Evolutionary conservation across 1,140 invertebrate genomes (phyloP).

Genomic region (Maconellicoccus hirsutus): DNA sequence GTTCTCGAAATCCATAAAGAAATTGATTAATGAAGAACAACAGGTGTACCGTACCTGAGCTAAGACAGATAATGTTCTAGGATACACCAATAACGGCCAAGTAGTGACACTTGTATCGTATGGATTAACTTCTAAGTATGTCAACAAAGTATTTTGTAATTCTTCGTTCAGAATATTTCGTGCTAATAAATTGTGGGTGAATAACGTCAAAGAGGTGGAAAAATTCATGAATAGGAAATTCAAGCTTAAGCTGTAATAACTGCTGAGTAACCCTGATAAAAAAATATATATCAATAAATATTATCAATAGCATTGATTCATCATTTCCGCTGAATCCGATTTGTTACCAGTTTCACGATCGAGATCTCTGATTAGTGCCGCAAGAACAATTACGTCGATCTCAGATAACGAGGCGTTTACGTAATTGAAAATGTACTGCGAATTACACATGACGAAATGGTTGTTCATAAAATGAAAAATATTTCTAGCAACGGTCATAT

Average conservation of each 20-base stretch:
- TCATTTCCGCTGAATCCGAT: background rate
- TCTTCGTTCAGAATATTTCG: conserved; percentile 51
- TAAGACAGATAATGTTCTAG: conserved; percentile 68
- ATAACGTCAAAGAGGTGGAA: conserved; percentile 62
- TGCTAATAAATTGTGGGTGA: conserved; percentile 73
- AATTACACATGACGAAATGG: conserved; percentile 53
- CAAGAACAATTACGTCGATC: conserved; percentile 66
- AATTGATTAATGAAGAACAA: background rate
- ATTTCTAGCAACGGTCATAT: conserved; percentile 63
- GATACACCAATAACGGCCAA: conserved; percentile 76
- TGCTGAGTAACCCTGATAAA: conserved; percentile 46
- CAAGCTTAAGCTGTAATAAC: conserved; percentile 49
- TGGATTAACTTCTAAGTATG: conserved; percentile 61
- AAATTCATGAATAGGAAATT: conserved; percentile 41
- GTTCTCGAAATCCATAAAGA: conserved; percentile 38
- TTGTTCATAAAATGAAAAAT: conserved; percentile 63
- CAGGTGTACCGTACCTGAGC: conserved; percentile 45
- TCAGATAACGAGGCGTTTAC: conserved; percentile 53
- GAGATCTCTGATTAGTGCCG: conserved; percentile 70
- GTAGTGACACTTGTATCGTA: conserved; percentile 35
- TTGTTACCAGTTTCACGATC: conserved; percentile 69
- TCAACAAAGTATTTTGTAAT: conserved; percentile 57
- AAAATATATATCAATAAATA: conserved; percentile 25
- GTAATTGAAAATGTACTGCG: conserved; percentile 43
- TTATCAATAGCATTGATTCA: background rate